phyloP scores from a whole-genome alignment of 2,113 vertebrate species.

The Hydropotes inermis region DNA sequence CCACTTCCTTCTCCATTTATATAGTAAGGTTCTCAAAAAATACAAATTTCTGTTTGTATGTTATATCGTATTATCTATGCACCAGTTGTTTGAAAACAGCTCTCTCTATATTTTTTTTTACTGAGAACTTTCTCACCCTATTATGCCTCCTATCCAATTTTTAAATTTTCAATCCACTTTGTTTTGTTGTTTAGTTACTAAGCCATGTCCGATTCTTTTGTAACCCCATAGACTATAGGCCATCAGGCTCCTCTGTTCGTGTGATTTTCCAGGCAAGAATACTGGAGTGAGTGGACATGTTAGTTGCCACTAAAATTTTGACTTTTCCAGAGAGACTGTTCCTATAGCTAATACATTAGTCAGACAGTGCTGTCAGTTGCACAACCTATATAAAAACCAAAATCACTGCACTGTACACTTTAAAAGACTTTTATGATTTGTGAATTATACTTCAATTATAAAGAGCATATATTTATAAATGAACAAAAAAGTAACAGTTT shows the following conservation, averaged over 20 bases:
- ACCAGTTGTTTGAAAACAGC: background rate
- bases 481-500: slow-evolving; percentile 32
- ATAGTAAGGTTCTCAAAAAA: background rate
- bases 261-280: background rate
- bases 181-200: background rate
- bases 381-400: background rate
- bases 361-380: background rate
- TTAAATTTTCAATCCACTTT: background rate
- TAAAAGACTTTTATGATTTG: background rate
- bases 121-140: background rate
- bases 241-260: background rate
- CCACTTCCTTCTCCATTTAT: background rate
- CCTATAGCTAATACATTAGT: background rate
- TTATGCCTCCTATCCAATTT: background rate
- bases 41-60: background rate
- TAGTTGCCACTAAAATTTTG: background rate
- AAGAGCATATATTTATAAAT: background rate
- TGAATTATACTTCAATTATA: background rate
- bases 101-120: background rate
- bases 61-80: background rate
- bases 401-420: background rate
- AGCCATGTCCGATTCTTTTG: background rate
- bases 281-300: background rate
- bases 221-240: background rate
- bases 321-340: background rate